A percentile compares a stretch with the other conserved stretches of the same genome.
Evolutionary conservation across 2,797 vertebrate genomes (phyloP).

Genomic region (Cyprinodon diabolis): DNA sequence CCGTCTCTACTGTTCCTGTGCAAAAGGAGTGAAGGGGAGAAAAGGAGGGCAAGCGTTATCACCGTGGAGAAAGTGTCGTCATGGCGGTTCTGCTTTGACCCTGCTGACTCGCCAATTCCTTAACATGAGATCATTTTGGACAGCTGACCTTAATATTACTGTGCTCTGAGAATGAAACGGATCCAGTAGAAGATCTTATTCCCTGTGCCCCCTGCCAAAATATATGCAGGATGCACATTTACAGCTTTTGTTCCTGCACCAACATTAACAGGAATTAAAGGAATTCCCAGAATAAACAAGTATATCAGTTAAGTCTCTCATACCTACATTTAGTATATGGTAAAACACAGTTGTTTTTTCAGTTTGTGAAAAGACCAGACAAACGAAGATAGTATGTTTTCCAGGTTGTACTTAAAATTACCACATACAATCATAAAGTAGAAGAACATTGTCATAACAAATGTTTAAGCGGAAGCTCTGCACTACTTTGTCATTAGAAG

Average conservation of each 20-base stretch:
- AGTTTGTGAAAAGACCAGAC: conserved; percentile 35
- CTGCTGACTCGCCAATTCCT: conserved; percentile 83
- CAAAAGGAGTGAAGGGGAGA: conserved; percentile 62
- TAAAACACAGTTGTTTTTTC: conserved; percentile 10
- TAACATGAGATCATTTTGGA: conserved; percentile 85
- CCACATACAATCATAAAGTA: conserved; percentile 66
- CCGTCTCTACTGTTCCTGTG: conserved; percentile 62
- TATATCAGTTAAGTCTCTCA: conserved; percentile 45
- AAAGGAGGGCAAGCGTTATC: conserved; percentile 74
- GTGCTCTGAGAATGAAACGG: conserved; percentile 63
- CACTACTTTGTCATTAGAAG: conserved; percentile 80
- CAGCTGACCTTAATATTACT: conserved; percentile 85
- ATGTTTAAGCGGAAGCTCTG: conserved; percentile 79
- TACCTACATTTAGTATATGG: conserved; percentile 37
- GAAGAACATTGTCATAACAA: conserved; percentile 75
- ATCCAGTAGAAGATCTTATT: conserved; percentile 65
- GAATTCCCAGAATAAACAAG: conserved; percentile 63
- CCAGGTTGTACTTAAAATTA: conserved; percentile 65
- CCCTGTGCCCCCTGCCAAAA: conserved; percentile 40
- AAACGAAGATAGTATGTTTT: conserved; percentile 38
- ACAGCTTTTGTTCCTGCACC: conserved; percentile 31
- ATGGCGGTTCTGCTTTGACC: conserved; percentile 79
- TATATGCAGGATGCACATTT: conserved; percentile 42
- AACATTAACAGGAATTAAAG: conserved; percentile 57
- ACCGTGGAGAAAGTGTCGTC: conserved; percentile 79